These are phyloP conservation scores for Aplocera efformata DNA, from an alignment of 2,888 invertebrate species.

Conservation along the genomic window DNA sequence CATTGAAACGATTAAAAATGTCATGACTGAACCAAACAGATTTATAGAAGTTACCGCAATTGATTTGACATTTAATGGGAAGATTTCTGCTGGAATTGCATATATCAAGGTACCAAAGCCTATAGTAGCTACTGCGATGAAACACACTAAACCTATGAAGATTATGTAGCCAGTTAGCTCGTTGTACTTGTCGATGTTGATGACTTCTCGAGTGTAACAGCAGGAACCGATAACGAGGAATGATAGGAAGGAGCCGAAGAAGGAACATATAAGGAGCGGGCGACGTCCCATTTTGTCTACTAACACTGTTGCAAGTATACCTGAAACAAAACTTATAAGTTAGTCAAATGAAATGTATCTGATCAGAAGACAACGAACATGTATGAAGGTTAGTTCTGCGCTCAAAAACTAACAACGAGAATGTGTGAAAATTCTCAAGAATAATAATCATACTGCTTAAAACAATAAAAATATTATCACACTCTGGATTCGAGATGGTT, in stretches of 20 bases:
- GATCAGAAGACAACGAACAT: no score
- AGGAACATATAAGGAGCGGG: slow-evolving; percentile 62
- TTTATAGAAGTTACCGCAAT: slow-evolving; percentile 71
- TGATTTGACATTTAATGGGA: slow-evolving; percentile 78
- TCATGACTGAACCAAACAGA: slow-evolving; percentile 57
- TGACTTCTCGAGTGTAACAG: slow-evolving; percentile 49
- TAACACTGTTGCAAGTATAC: slow-evolving; percentile 48
- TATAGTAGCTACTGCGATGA: slow-evolving; percentile 46
- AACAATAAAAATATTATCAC: no score
- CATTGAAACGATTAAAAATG: slow-evolving; percentile 68
- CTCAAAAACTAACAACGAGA: no score
- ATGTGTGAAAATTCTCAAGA: no score
- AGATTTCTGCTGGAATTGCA: slow-evolving; percentile 76
- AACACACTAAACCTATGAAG: slow-evolving; percentile 58
- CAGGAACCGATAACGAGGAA: slow-evolving; percentile 48
- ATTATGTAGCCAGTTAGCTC: slow-evolving; percentile 42
- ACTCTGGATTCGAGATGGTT: no score
- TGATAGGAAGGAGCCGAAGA: slow-evolving; percentile 45
- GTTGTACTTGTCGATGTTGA: slow-evolving; percentile 9
- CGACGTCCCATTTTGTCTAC: slow-evolving; percentile 63
- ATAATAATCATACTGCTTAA: no score
- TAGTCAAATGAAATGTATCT: no score
- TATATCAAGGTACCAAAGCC: slow-evolving; percentile 72
- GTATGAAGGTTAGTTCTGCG: no score
- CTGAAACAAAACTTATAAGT: slow-evolving; percentile 48